Evolutionary conservation across 2,113 vertebrate species (phyloP).

Genomic region (Lynx canadensis): DNA sequence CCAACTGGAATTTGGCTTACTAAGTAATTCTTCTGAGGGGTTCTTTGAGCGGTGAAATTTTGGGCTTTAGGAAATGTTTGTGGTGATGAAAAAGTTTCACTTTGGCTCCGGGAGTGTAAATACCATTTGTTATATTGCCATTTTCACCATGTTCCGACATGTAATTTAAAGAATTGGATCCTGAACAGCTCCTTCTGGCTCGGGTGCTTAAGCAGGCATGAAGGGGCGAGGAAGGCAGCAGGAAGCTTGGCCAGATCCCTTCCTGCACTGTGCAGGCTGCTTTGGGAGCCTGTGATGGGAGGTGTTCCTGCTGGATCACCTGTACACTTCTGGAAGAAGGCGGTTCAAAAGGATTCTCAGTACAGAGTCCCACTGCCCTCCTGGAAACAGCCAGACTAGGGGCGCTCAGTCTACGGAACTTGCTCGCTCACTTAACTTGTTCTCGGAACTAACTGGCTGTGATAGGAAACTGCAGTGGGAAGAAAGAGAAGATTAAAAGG

Average conservation of each 20-base stretch:
- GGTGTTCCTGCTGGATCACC: too few relatives aligned
- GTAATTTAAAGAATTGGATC: slow-evolving; percentile 8
- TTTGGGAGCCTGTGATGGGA: neutral
- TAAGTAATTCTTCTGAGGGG: neutral
- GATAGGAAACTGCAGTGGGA: neutral
- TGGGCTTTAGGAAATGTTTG: slow-evolving; percentile 35
- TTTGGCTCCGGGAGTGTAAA: slow-evolving; percentile 9
- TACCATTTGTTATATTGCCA: slow-evolving; percentile 15
- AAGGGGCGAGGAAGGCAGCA: neutral
- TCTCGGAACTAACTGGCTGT: neutral
- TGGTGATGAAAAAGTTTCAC: neutral
- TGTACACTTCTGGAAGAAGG: neutral
- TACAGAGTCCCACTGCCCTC: neutral
- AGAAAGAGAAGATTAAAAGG: neutral
- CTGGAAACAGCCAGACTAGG: neutral
- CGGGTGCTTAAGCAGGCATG: neutral
- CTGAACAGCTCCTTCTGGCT: neutral
- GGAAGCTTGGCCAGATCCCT: neutral
- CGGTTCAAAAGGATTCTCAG: neutral
- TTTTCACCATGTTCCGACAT: neutral
- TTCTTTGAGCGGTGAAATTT: neutral
- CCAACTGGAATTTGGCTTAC: neutral
- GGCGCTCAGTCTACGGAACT: neutral
- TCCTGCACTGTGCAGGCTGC: accelerated
- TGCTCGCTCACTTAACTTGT: neutral